Evolutionary conservation across 2,888 invertebrate species (phyloP), one percentile per base, ranked within the genome.

Genomic region (Pterobdella sp.): DNA sequence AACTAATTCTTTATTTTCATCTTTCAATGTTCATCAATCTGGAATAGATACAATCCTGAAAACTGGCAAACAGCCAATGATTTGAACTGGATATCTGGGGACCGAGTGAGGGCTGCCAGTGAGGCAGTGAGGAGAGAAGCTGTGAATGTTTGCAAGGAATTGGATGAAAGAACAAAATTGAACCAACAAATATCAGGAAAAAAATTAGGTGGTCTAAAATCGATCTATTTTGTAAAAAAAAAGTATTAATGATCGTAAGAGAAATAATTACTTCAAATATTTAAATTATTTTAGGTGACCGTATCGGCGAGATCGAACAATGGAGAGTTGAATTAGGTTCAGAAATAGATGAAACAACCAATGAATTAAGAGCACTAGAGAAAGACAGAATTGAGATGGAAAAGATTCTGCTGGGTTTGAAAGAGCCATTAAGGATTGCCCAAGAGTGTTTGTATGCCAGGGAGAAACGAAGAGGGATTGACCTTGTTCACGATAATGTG

Each of bases 371-470:
- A 34, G 49, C 29, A 14, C 29, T 69, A 31, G 49, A 49, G 26
- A 52, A 37, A 29, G 26, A 42, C 34, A 26, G 52, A 49, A 18
- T 14, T 29, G 69, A 69, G 52, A 31, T 69, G 69, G 69, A 69
- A 31, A 42, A 69, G 52, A 31, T 52, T 69, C 26, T 69, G 49
- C 42, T 31, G 52, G 52, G 49, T 32, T 49, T 69, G 52, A 49
- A 69, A 49, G 69, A 69, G 42, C 94, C 94, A 0, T 85, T 94
- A 76, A 93, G 93, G 79, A 91, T 94, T 77, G 91, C 92, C 42
- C 93, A 94, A 85, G 94, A 95, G 84, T 94, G 94, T 82, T 87
- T 95, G 67, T 94, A 94, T 84, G 90, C 93, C 81, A 87, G 94
- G 72, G 94, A 94, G 86, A 91, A 91, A 80, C 87, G 94, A 75